These are phyloP conservation scores for Drymodes brunneopygia DNA, from an alignment of 2,113 vertebrate species.

Conservation along the genomic window DNA sequence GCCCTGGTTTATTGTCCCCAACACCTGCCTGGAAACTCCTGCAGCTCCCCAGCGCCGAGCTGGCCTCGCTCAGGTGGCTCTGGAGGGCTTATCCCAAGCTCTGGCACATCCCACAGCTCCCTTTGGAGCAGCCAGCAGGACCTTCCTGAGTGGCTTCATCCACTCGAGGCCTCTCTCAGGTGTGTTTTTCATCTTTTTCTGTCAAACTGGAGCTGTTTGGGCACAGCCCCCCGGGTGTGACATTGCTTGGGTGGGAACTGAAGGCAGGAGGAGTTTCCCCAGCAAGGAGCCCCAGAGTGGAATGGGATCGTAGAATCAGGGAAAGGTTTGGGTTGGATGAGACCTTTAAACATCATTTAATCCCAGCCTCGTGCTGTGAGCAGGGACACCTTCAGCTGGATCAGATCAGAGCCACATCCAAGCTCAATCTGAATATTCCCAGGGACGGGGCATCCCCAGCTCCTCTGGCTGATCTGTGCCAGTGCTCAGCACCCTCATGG, in stretches of 20 bases:
- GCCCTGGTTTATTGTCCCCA: rapidly evolving
- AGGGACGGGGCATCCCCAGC: neutral
- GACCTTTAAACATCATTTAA: neutral
- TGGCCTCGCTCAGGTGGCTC: rapidly evolving
- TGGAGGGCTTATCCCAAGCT: rapidly evolving
- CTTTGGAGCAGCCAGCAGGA: no score
- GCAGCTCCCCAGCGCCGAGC: rapidly evolving
- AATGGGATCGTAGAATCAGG: no score
- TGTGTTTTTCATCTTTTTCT: rapidly evolving
- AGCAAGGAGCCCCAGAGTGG: neutral
- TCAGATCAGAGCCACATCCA: neutral
- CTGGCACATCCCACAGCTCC: neutral
- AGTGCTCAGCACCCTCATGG: rapidly evolving
- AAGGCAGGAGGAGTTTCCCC: neutral
- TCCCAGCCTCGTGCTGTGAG: neutral
- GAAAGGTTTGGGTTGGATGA: neutral
- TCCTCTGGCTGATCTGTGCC: neutral
- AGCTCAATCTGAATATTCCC: neutral
- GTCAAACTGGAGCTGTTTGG: neutral
- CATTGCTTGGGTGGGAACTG: rapidly evolving
- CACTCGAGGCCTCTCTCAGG: neutral
- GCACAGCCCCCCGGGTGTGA: rapidly evolving
- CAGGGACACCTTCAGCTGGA: neutral
- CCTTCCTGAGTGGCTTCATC: rapidly evolving
- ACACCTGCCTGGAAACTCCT: neutral